These are phyloP conservation scores for Plagodis pulveraria DNA, from an alignment of 2,888 invertebrate genomes.

Conservation along the genomic window DNA sequence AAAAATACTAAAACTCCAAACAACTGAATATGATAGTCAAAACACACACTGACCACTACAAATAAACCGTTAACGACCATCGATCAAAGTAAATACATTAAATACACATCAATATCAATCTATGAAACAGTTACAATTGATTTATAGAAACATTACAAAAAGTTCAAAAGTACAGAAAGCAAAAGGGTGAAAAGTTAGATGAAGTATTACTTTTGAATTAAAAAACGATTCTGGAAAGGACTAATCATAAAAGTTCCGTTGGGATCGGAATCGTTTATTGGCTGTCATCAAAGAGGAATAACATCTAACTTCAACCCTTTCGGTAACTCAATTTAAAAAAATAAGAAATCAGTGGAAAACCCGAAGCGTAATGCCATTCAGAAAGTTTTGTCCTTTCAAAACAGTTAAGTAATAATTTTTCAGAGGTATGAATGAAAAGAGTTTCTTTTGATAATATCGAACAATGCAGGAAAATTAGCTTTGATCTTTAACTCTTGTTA, in stretches of 20 bases:
- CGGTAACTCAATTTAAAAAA: conserved; percentile 75
- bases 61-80: conserved; percentile 6
- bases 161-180: conserved; percentile 35
- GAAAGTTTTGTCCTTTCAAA: conserved; percentile 44
- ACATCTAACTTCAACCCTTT: conserved; percentile 67
- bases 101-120: conserved; percentile 35
- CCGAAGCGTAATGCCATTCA: conserved; percentile 36
- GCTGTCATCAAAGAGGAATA: conserved; percentile 81
- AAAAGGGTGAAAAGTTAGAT: conserved; percentile 43
- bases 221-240: conserved; percentile 56
- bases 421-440: conserved; percentile 26
- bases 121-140: conserved; percentile 31
- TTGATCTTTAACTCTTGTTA: no score
- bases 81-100: conserved; percentile 27
- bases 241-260: conserved; percentile 41
- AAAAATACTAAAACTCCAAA: not conserved
- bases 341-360: conserved; percentile 43
- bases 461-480: not conserved
- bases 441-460: conserved; percentile 23
- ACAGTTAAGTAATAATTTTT: conserved; percentile 49
- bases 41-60: conserved; percentile 8
- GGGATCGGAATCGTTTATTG: conserved; percentile 74
- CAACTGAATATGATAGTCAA: conserved; percentile 1
- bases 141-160: conserved; percentile 36
- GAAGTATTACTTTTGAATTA: conserved; percentile 58